Conservation (phyloP, 2,888 invertebrate genomes). For the Apeira syringaria region DNA sequence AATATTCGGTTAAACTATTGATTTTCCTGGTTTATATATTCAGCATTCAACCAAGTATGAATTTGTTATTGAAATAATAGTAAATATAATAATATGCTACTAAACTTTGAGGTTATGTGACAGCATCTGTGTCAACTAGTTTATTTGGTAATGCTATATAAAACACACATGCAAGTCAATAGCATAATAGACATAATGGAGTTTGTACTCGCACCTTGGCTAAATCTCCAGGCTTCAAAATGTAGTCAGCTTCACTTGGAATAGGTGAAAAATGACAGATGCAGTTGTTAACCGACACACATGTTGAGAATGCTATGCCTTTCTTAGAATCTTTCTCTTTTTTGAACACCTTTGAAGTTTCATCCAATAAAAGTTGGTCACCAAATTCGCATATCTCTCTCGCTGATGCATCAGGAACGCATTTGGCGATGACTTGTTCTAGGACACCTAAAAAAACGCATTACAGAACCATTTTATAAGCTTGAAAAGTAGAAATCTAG, state of each 20-base stretch:
- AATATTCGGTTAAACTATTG: too few relatives aligned
- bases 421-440: constrained; percentile 94
- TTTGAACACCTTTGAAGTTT: constrained; percentile 98
- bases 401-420: constrained; percentile 94
- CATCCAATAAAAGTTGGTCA: constrained; percentile 93
- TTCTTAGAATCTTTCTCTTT: constrained; percentile 99
- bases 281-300: constrained; percentile 99
- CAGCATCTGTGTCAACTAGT: not conserved
- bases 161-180: too few relatives aligned
- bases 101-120: not conserved
- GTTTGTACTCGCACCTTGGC: constrained; percentile 95
- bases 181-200: not conserved
- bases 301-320: constrained; percentile 99
- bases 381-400: constrained; percentile 96
- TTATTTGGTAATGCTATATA: too few relatives aligned
- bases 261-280: constrained; percentile 99
- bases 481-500: not conserved
- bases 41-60: too few relatives aligned
- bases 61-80: too few relatives aligned
- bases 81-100: too few relatives aligned
- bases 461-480: constrained; percentile 4
- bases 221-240: constrained; percentile 95
- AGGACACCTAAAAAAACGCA: constrained; percentile 91
- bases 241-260: constrained; percentile 94
- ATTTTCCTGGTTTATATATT: too few relatives aligned